Percentiles rank a stretch among this genome's conserved stretches.
Evolutionary conservation across 2,113 vertebrate genomes (phyloP).

Genomic region (Proteles cristata): DNA sequence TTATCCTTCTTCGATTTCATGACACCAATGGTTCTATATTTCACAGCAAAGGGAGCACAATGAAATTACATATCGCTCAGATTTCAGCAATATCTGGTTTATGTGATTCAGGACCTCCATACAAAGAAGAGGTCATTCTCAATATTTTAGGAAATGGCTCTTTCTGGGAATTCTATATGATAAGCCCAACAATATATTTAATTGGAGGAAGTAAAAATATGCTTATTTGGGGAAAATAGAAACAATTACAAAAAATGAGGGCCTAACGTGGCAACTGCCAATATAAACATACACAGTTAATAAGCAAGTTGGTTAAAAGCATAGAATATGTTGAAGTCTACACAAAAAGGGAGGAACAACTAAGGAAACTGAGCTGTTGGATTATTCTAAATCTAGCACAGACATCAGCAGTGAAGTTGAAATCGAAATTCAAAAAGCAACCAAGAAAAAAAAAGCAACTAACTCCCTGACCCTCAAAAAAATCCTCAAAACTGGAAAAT

Average conservation of each 20-base stretch:
- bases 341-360: neutral
- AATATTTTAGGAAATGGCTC: slow-evolving; percentile 83
- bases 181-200: slow-evolving; percentile 60
- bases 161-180: slow-evolving; percentile 70
- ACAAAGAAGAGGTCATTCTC: slow-evolving; percentile 85
- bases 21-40: slow-evolving; percentile 87
- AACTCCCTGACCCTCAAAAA: neutral
- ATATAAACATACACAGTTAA: neutral
- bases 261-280: neutral
- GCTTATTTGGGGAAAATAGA: slow-evolving; percentile 33
- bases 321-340: neutral
- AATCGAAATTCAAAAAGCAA: neutral
- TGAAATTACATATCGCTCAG: slow-evolving; percentile 85
- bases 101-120: slow-evolving; percentile 84
- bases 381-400: neutral
- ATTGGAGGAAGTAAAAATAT: slow-evolving; percentile 53
- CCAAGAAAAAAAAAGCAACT: neutral
- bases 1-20: slow-evolving; percentile 86
- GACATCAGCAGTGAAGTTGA: neutral
- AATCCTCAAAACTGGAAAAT: neutral
- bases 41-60: slow-evolving; percentile 84
- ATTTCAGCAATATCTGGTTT: slow-evolving; percentile 87
- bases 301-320: neutral
- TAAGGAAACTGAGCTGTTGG: neutral
- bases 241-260: slow-evolving; percentile 6